Evolutionary conservation across 2,113 vertebrate genomes (phyloP).

Genomic region (Carassius gibelio): DNA sequence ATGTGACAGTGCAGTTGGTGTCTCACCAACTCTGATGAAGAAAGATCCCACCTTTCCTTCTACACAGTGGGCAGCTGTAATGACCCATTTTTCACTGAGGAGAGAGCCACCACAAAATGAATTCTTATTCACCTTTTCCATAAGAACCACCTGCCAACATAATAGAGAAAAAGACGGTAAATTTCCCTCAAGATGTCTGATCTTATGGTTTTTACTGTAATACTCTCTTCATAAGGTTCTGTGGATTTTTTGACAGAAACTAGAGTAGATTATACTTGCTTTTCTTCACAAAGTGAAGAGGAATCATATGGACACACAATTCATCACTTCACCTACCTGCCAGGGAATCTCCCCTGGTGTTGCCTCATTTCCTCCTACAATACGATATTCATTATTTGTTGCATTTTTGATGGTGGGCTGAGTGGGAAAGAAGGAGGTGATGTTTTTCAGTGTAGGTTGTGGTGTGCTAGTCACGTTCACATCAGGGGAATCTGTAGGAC

Average conservation of each 20-base stretch:
- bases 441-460: not conserved
- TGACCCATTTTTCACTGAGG: slow-evolving; percentile 84
- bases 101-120: slow-evolving; percentile 89
- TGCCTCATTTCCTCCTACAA: slow-evolving; percentile 85
- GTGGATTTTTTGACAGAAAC: slow-evolving; percentile 1
- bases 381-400: slow-evolving; percentile 55
- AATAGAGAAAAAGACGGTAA: not conserved
- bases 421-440: slow-evolving; percentile 53
- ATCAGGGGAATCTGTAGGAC: not conserved
- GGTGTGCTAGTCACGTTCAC: not conserved
- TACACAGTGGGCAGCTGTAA: slow-evolving; percentile 89
- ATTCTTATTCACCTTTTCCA: slow-evolving; percentile 24
- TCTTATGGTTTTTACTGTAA: not conserved
- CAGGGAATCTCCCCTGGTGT: slow-evolving; percentile 87
- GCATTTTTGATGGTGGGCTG: slow-evolving; percentile 44
- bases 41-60: slow-evolving; percentile 41
- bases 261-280: not conserved
- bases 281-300: not conserved
- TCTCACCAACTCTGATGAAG: slow-evolving; percentile 75
- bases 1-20: not conserved
- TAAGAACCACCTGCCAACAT: slow-evolving; percentile 77
- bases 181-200: not conserved
- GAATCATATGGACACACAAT: not conserved
- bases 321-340: slow-evolving; percentile 80
- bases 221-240: not conserved